Conservation (phyloP, 1,140 invertebrate species). For the Drosophila miranda region DNA sequence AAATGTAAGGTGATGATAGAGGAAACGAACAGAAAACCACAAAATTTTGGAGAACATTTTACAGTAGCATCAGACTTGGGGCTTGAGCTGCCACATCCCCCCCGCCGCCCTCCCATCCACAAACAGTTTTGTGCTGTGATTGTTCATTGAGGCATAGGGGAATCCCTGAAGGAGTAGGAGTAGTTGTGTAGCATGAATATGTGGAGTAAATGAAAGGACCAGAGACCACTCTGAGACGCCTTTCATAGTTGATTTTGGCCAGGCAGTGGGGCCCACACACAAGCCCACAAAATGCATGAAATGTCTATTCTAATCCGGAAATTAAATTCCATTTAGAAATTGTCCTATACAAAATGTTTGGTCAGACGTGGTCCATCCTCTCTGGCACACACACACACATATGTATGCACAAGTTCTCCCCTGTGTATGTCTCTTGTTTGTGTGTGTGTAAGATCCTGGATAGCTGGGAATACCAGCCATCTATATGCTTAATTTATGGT, state of each 20-base stretch:
- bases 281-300: constrained; percentile 57
- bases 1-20: constrained; percentile 24
- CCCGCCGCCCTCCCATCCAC: neutral
- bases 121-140: constrained; percentile 43
- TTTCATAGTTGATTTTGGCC: constrained; percentile 44
- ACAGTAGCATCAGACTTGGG: neutral
- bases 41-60: constrained; percentile 48
- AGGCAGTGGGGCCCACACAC: neutral
- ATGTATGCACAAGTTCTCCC: no score
- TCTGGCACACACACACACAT: neutral
- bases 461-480: constrained; percentile 25
- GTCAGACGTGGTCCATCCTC: constrained; percentile 9
- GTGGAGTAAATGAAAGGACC: constrained; percentile 5
- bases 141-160: constrained; percentile 63
- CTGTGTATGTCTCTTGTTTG: constrained; percentile 5
- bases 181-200: neutral
- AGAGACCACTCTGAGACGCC: constrained; percentile 15
- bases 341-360: constrained; percentile 69
- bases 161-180: constrained; percentile 15
- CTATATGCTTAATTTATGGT: constrained; percentile 58
- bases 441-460: neutral
- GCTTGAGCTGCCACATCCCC: neutral
- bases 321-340: constrained; percentile 81
- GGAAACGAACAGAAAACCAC: constrained; percentile 19
- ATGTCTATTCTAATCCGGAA: constrained; percentile 80